Conservation (phyloP, 2,888 invertebrate genomes). For the Marronus borbonicus region DNA sequence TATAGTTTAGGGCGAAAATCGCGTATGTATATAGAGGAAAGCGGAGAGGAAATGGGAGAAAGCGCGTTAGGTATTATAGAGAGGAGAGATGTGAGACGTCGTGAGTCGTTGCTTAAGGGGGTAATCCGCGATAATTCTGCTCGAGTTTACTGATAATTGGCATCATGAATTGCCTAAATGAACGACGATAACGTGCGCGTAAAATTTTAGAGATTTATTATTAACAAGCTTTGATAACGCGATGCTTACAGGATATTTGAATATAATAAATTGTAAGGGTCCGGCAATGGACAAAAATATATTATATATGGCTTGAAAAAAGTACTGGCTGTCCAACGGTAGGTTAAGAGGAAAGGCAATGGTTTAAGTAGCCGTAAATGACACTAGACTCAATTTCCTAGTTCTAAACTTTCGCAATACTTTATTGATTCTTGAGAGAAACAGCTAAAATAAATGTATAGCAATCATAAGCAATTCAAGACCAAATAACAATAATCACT, state of each 20-base stretch:
- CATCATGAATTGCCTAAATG: slow-evolving; percentile 38
- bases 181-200: slow-evolving; percentile 25
- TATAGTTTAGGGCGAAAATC: slow-evolving; percentile 38
- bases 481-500: too few species aligned
- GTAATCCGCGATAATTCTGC: slow-evolving; percentile 44
- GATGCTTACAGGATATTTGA: neutral
- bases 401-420: too few species aligned
- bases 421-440: too few species aligned
- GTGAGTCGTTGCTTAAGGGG: slow-evolving; percentile 35
- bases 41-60: neutral
- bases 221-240: slow-evolving; percentile 10
- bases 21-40: neutral
- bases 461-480: too few species aligned
- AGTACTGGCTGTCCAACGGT: too few species aligned
- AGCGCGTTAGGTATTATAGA: neutral
- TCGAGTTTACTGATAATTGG: slow-evolving; percentile 46
- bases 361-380: too few species aligned
- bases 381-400: too few species aligned
- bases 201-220: slow-evolving; percentile 44
- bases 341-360: too few species aligned
- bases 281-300: too few species aligned
- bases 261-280: neutral
- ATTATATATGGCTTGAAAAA: too few species aligned
- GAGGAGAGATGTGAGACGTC: slow-evolving; percentile 41
- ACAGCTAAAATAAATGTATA: too few species aligned